Conservation (phyloP, 2,113 vertebrate species). For the Geothlypis trichas region DNA sequence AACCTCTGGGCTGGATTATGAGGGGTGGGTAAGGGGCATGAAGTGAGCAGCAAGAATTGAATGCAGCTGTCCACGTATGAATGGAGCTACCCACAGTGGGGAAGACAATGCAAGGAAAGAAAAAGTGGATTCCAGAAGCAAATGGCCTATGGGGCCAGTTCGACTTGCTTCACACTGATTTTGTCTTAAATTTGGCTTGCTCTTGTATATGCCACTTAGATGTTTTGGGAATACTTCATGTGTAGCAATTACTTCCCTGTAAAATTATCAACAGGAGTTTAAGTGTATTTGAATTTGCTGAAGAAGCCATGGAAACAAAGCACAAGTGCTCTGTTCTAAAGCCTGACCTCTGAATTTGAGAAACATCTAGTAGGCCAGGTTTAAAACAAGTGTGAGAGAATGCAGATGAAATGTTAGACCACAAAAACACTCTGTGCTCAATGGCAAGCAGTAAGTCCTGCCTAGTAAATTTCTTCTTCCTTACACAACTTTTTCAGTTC, state of each 20-base stretch:
- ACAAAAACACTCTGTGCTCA: not conserved
- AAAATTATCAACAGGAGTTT: slow-evolving; percentile 50
- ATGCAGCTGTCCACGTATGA: slow-evolving; percentile 44
- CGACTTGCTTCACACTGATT: slow-evolving; percentile 54
- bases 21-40: slow-evolving; percentile 53
- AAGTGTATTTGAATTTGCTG: not conserved
- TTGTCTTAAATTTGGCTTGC: slow-evolving; percentile 22
- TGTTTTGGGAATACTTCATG: slow-evolving; percentile 31
- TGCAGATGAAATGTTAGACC: not conserved
- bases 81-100: slow-evolving; percentile 53
- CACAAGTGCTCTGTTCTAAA: not conserved
- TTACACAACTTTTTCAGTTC: not conserved
- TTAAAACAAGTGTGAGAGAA: not conserved
- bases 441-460: not conserved
- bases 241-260: slow-evolving; percentile 54
- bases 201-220: slow-evolving; percentile 16
- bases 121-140: slow-evolving; percentile 54
- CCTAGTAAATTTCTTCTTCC: not conserved
- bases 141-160: slow-evolving; percentile 41
- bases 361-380: not conserved
- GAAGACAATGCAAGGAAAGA: slow-evolving; percentile 37
- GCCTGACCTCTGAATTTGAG: not conserved
- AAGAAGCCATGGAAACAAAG: slow-evolving; percentile 22
- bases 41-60: slow-evolving; percentile 48
- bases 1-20: slow-evolving; percentile 53